Base-by-base conservation (phyloP, 2,113 vertebrate genomes). In the Aythya baeri region DNA sequence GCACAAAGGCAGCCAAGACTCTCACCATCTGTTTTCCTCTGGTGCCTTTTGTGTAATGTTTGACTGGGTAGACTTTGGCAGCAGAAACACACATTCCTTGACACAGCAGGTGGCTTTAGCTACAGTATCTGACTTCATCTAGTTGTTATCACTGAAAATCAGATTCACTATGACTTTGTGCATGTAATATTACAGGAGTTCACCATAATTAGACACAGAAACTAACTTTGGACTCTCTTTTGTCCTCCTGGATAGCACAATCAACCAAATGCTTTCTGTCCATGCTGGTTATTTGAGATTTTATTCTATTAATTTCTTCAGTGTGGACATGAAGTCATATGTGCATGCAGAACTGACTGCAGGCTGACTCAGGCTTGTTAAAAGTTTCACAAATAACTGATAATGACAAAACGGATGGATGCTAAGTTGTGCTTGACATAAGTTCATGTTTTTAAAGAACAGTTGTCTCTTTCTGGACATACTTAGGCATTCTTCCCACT, bases 31-130 rank as follows among this genome's bases (percentile, higher is more conserved):
- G 61, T 82, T 93, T 92, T 94, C 86, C 61, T 73, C 25, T 61
- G 52, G 34, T 91, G 34, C 38, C 52, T 92, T 18, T 93, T 67
- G 12, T 71, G 26, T 17, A 59, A 49, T 57, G 73, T 29, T 91
- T 0, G 0, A 32, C 73, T 26, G 52, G 29, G 15, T 59, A 92
- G 76, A 52, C 65, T 95, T 86, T 91, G 91, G 88, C 88, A 97
- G 32, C 73, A 78, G 49, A 83, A 92, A 75, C 67, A 68, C 54
- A 78, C 34, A 34, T 90, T 91, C 73, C 57, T 78, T 86, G 73
- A 72, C 73, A 81, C 8, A 75, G 76, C 68, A 95, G 88, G 80
- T 96, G 90, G 38, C 74, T 95, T 90, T 74, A 92, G 46, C 52
- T 52, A 49, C 57, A 75, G 73, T 26, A 43, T 96, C 94, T 94